Conservation (phyloP, 1,140 invertebrate genomes). For the Bombus ignitus region DNA sequence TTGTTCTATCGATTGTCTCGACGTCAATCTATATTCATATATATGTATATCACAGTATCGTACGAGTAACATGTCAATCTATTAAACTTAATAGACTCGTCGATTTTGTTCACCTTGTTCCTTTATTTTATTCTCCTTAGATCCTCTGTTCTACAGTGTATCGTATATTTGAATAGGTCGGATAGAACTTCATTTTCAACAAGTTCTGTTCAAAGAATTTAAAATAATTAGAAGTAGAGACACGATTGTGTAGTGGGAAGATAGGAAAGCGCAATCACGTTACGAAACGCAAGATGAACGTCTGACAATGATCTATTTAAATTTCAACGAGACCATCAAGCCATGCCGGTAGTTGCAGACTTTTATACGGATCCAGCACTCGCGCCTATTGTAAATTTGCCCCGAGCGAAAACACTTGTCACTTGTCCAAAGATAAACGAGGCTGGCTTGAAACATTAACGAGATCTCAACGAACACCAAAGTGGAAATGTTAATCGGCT, state of each 20-base stretch:
- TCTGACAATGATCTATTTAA: slow-evolving; percentile 13
- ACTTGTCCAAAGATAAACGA: slow-evolving; percentile 15
- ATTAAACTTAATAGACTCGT: no score
- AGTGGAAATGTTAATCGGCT: slow-evolving; percentile 25
- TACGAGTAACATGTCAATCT: no score
- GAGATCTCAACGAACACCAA: not conserved
- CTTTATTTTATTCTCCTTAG: no score
- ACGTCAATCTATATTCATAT: no score
- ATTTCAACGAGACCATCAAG: slow-evolving; percentile 14
- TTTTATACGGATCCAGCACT: not conserved
- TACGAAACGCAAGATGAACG: not conserved
- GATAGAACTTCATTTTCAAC: not conserved
- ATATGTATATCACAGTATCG: no score
- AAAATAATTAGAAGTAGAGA: no score
- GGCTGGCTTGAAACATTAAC: slow-evolving; percentile 18
- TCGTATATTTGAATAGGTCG: not conserved
- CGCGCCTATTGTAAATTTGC: slow-evolving; percentile 9
- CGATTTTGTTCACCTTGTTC: no score
- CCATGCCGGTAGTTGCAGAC: not conserved
- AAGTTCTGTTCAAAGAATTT: no score
- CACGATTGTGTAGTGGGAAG: not conserved
- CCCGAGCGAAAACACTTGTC: not conserved
- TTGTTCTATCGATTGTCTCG: no score
- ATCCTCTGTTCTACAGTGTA: not conserved
- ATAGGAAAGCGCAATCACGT: not conserved